These are phyloP conservation scores for Sebastiscus tertius DNA, from an alignment of 2,797 vertebrate species.

Conservation along the genomic window DNA sequence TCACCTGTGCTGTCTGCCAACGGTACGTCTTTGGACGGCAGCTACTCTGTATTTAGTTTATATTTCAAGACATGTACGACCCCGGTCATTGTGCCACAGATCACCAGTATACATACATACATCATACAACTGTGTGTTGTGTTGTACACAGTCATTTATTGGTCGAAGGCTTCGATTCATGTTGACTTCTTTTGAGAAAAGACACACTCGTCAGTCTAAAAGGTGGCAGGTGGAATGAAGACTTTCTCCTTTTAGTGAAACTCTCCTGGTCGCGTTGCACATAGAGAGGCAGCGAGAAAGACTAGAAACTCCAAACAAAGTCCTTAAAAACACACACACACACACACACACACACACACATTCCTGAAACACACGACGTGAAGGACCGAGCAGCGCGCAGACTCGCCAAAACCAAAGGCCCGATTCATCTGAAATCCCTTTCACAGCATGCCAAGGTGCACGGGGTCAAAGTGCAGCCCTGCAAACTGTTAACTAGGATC, in stretches of 20 bases:
- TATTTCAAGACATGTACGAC: not conserved
- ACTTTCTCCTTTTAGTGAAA: slow-evolving; percentile 5
- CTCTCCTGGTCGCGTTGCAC: not conserved
- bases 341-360: slow-evolving; percentile 51
- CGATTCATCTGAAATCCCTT: slow-evolving; percentile 70
- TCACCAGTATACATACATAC: not conserved
- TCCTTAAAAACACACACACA: slow-evolving; percentile 8
- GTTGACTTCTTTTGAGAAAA: not conserved
- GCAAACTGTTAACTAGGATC: slow-evolving; percentile 53
- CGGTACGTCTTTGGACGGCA: not conserved
- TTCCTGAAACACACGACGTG: slow-evolving; percentile 83
- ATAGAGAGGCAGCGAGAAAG: slow-evolving; percentile 31
- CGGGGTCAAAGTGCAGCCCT: slow-evolving; percentile 78
- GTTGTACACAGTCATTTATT: not conserved
- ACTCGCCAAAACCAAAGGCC: slow-evolving; percentile 41
- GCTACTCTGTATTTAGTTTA: not conserved
- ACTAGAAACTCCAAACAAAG: slow-evolving; percentile 72
- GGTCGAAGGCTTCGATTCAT: not conserved
- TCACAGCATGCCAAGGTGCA: slow-evolving; percentile 78
- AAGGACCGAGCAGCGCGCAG: slow-evolving; percentile 48
- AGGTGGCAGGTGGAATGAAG: not conserved
- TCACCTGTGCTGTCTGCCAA: not conserved
- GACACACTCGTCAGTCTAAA: not conserved
- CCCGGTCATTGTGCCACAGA: not conserved
- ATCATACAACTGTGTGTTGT: no score